These are phyloP conservation scores for Cheumatopsyche charites DNA, from an alignment of 1,140 invertebrate species.

Conservation along the genomic window DNA sequence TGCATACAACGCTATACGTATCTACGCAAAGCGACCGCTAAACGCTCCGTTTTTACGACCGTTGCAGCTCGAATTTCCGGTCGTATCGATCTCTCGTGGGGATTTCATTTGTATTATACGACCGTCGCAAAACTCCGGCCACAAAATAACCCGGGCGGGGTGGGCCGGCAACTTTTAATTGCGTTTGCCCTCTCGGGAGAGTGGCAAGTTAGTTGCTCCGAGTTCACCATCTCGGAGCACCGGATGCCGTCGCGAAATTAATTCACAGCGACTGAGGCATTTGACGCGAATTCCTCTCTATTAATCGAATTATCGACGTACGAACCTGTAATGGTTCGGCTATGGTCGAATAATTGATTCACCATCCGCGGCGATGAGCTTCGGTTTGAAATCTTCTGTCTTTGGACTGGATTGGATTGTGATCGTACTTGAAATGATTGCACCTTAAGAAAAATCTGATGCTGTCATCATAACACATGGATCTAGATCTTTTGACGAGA, in stretches of 20 bases:
- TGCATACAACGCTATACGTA: too few relatives aligned
- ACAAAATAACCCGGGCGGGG: constrained; percentile 27
- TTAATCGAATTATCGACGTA: constrained; percentile 21
- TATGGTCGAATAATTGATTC: too few relatives aligned
- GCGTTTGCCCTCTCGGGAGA: constrained; percentile 40
- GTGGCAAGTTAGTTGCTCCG: constrained; percentile 40
- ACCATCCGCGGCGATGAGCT: not conserved
- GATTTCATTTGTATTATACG: constrained; percentile 32
- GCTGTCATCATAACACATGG: too few relatives aligned
- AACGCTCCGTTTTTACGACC: too few relatives aligned
- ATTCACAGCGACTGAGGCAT: constrained; percentile 27
- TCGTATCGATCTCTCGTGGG: constrained; percentile 14
- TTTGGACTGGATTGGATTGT: too few relatives aligned
- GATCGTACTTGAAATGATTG: too few relatives aligned
- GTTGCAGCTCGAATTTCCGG: too few relatives aligned
- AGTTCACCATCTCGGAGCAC: not conserved
- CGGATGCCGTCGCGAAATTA: constrained; percentile 16
- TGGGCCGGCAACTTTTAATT: constrained; percentile 43
- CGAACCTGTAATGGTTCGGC: too few relatives aligned
- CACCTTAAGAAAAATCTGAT: too few relatives aligned
- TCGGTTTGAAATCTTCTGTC: too few relatives aligned
- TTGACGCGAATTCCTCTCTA: constrained; percentile 11
- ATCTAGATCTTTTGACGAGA: too few relatives aligned
- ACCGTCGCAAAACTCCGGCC: constrained; percentile 15
- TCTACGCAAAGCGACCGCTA: too few relatives aligned